Conservation (phyloP, 2,113 vertebrate species). For the Lampris megalopsis region DNA sequence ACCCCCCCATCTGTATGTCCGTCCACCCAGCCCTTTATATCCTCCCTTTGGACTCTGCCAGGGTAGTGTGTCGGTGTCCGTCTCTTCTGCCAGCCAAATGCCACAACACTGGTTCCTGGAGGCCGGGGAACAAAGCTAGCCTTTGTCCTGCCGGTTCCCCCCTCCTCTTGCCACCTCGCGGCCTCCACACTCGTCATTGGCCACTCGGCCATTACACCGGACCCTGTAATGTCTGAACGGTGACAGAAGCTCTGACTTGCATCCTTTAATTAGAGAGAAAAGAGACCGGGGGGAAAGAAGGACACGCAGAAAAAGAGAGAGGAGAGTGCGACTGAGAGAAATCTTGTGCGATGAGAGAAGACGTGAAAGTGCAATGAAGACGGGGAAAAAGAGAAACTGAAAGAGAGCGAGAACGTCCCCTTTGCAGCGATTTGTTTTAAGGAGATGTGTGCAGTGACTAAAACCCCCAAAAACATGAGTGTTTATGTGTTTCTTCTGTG, state of each 20-base stretch:
- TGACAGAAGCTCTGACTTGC: conserved; percentile 36
- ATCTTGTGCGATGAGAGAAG: no score
- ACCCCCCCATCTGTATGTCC: neutral
- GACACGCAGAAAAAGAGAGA: conserved; percentile 25
- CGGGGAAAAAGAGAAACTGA: no score
- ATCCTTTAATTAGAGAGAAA: conserved; percentile 34
- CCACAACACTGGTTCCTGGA: conserved; percentile 2
- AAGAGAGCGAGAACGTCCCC: no score
- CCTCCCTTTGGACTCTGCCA: conserved; percentile 17
- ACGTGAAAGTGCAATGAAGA: no score
- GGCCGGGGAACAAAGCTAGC: conserved; percentile 39
- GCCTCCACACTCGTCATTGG: conserved; percentile 14
- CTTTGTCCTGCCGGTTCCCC: conserved; percentile 27
- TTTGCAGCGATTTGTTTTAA: no score
- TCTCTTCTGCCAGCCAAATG: conserved; percentile 30
- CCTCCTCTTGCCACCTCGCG: conserved; percentile 31
- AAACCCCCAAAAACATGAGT: conserved; percentile 9
- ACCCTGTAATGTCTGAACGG: conserved; percentile 44
- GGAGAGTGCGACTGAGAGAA: conserved; percentile 21
- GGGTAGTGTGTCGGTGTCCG: conserved; percentile 27
- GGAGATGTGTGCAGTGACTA: neutral
- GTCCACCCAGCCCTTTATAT: conserved; percentile 25
- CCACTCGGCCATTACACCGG: conserved; percentile 75
- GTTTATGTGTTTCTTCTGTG: conserved; percentile 6
- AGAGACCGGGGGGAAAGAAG: neutral